A percentile compares a stretch with the other conserved stretches of the same genome.
These are phyloP conservation scores for Drosophila saltans DNA, from an alignment of 1,140 invertebrate genomes.

Conservation along the genomic window DNA sequence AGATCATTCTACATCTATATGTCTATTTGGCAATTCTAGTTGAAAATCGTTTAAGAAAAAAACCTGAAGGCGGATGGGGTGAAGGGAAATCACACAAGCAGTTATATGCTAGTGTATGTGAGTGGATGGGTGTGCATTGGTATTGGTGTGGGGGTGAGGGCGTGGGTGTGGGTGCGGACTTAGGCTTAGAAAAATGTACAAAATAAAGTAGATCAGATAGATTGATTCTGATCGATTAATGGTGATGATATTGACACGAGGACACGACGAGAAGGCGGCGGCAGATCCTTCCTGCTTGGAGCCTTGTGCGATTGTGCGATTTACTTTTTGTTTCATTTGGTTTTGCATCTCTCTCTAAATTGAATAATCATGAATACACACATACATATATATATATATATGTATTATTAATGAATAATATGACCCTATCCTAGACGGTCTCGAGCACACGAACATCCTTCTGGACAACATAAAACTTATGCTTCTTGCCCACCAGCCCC, in stretches of 20 bases:
- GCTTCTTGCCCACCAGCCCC: slow-evolving; percentile 95
- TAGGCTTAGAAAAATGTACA: slow-evolving; percentile 56
- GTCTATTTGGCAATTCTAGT: slow-evolving; percentile 37
- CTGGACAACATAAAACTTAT: slow-evolving; percentile 97
- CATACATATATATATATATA: background rate
- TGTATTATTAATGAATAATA: slow-evolving; percentile 13
- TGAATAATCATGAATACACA: slow-evolving; percentile 10
- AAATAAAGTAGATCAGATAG: slow-evolving; percentile 45
- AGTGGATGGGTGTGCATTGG: background rate
- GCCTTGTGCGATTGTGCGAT: slow-evolving; percentile 44
- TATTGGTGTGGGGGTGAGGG: slow-evolving; percentile 8
- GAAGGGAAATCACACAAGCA: background rate
- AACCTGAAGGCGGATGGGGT: slow-evolving; percentile 3
- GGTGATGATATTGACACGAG: background rate
- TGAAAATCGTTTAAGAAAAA: slow-evolving; percentile 4
- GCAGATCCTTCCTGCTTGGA: slow-evolving; percentile 23
- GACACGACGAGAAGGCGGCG: slow-evolving; percentile 15
- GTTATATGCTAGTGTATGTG: background rate
- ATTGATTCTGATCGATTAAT: background rate
- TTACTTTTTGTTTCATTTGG: slow-evolving; percentile 19
- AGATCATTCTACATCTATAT: slow-evolving; percentile 11
- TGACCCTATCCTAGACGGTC: slow-evolving; percentile 55
- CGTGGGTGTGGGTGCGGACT: slow-evolving; percentile 21
- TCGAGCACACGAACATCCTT: slow-evolving; percentile 89
- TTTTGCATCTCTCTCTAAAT: slow-evolving; percentile 10